A percentile compares a stretch with the other conserved stretches of the same genome.
Conservation (phyloP, 2,888 invertebrate genomes). For the Dysmachus trigonus region DNA sequence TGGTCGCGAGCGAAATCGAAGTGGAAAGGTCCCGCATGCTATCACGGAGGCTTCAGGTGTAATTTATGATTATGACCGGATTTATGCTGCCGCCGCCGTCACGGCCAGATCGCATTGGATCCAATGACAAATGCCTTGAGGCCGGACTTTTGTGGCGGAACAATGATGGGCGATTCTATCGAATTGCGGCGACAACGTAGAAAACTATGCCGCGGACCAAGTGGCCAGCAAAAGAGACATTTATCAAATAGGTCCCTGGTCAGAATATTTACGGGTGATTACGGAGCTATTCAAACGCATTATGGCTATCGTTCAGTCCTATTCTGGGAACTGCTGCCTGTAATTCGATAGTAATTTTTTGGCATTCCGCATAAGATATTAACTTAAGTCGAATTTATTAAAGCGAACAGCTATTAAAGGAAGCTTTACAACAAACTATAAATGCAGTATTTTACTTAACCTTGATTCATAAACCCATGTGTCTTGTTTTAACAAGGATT, state of each 20-base stretch:
- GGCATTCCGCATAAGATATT: not conserved
- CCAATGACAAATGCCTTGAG: not conserved
- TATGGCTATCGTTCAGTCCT: not conserved
- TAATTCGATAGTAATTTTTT: not conserved
- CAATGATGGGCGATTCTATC: not conserved
- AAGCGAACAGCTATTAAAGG: not conserved
- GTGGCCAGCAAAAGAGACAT: not conserved
- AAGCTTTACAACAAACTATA: too few relatives aligned
- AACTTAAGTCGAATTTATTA: not conserved
- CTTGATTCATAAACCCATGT: too few relatives aligned
- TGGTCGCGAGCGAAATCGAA: not conserved
- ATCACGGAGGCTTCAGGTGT: not conserved
- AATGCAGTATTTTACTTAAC: too few relatives aligned
- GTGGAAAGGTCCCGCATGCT: not conserved
- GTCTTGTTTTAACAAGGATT: too few relatives aligned
- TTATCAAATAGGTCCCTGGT: not conserved
- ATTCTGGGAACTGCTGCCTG: not conserved
- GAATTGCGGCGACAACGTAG: not conserved
- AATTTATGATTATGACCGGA: constrained; percentile 11
- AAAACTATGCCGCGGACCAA: not conserved
- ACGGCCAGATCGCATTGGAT: not conserved
- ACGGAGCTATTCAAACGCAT: not conserved
- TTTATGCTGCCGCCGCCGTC: not conserved
- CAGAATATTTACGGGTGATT: not conserved
- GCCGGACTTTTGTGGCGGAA: not conserved